Evolutionary conservation across 2,888 invertebrate species (phyloP).

Genomic region (Conops quadrifasciatus): DNA sequence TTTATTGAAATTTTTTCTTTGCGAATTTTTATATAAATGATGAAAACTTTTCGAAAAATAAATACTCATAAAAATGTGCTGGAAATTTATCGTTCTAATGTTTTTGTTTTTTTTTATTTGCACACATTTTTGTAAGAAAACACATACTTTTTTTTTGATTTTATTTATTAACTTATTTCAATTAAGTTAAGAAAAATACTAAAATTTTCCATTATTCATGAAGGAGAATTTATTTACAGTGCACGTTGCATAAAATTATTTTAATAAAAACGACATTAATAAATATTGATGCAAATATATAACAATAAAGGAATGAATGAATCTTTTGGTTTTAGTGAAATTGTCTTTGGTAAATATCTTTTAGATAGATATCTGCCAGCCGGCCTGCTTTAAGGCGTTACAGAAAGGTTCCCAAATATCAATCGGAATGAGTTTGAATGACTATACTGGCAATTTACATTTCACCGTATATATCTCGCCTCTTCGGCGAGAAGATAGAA

Average conservation of each 20-base stretch:
- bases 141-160: not conserved
- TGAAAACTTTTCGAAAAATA: no score
- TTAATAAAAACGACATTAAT: constrained; percentile 19
- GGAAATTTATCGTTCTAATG: no score
- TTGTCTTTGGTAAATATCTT: not conserved
- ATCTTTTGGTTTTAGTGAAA: not conserved
- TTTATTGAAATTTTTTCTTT: no score
- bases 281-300: constrained; percentile 18
- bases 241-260: constrained; percentile 14
- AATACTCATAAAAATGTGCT: no score
- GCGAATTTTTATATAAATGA: no score
- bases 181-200: constrained; percentile 9
- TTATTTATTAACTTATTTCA: not conserved
- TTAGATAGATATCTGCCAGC: no score
- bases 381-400: no score
- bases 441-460: no score
- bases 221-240: constrained; percentile 7
- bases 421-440: no score
- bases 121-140: constrained; percentile 7
- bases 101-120: not conserved
- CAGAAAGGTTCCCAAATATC: no score
- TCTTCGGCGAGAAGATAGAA: no score
- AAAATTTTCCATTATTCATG: constrained; percentile 8
- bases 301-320: constrained; percentile 1
- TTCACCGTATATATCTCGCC: no score